phyloP scores from a whole-genome alignment of 92 coral and sea anemone genomes.

The Parazoanthus atlanticus region DNA sequence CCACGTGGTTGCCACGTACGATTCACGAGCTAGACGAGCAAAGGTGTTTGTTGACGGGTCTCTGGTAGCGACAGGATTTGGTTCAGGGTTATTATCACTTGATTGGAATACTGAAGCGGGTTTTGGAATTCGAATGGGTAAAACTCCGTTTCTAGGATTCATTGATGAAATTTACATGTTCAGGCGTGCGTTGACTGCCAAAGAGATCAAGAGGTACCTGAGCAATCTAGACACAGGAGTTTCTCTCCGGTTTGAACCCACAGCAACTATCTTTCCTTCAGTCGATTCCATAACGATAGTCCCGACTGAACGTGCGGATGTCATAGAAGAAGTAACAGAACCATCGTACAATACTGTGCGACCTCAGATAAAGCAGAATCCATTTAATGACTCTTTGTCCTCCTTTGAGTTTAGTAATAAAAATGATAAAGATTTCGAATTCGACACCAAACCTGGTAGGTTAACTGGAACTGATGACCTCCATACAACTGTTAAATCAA shows the following conservation, averaged over 20 bases:
- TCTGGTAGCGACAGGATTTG: constrained; percentile 69
- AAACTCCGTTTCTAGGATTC: constrained; percentile 68
- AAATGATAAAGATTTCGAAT: constrained; percentile 3
- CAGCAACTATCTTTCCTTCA: background rate
- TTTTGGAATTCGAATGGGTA: constrained; percentile 79
- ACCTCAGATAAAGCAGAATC: background rate
- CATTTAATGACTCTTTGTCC: constrained; percentile 36
- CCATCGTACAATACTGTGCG: background rate
- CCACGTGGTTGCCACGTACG: constrained; percentile 92
- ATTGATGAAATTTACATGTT: constrained; percentile 91
- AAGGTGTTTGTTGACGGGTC: constrained; percentile 81
- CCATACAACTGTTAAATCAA: background rate
- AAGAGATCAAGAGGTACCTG: constrained; percentile 75
- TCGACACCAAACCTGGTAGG: background rate
- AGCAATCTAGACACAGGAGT: constrained; percentile 56
- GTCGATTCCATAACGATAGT: background rate
- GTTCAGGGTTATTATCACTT: constrained; percentile 81
- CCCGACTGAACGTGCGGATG: constrained; percentile 30
- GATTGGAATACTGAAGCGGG: constrained; percentile 83
- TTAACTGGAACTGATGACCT: background rate
- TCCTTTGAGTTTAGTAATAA: constrained; percentile 22
- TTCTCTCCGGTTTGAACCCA: constrained; percentile 12
- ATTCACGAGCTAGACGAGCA: constrained; percentile 80
- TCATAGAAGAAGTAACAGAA: constrained; percentile 20
- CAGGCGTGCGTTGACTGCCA: constrained; percentile 70